Evolutionary conservation across 2,113 vertebrate species (phyloP), one percentile per base, ranked within the genome.

Genomic region (Toxostoma redivivum): DNA sequence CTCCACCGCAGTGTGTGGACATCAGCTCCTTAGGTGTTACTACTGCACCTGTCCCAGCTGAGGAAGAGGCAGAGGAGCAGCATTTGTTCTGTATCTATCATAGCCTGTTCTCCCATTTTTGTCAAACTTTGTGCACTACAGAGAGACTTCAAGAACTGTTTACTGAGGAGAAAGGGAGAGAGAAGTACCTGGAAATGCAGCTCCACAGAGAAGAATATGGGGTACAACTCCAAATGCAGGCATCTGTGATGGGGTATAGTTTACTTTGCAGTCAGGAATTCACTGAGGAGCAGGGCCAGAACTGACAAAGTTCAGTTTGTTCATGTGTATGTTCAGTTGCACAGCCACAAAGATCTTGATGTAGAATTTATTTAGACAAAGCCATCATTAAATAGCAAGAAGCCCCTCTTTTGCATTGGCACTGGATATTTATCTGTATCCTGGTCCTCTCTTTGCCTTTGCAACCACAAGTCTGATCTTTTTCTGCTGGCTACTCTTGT

Each of bases 261-360:
- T 87, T 94, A 13, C 45, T 81, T 58, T 38, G 47, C 35, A 71
- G 31, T 73, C 23, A 27, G 72, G 42, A 91, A 30, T 67, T 92
- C 69, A 40, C 40, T 17, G 44, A 91, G 37, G 11, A 67, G 30
- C 31, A 58, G 60, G 44, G 20, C 7, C n/a, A 79, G 80, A 88
- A n/a, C 38, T 40, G 31, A n/a, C 15, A 65, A 69, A n/a, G 25
- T 69, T 87, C 37, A 4, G 7, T 95, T 94, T 91, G 28, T 45
- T 60, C 2, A 0, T 56, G 7, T 3, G 0, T 2, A 1, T 22
- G 7, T 24, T 53, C 35, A 35, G 25, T 45, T 72, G 51, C 23
- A 54, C n/a, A 78, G 73, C 31, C 23, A 30, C 38, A n/a, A 79
- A 61, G 25, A 61, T 38, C 48, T 38, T 38, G 40, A 74, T 74